Evolutionary conservation across 2,113 vertebrate species (phyloP).

Genomic region (Platanista minor): DNA sequence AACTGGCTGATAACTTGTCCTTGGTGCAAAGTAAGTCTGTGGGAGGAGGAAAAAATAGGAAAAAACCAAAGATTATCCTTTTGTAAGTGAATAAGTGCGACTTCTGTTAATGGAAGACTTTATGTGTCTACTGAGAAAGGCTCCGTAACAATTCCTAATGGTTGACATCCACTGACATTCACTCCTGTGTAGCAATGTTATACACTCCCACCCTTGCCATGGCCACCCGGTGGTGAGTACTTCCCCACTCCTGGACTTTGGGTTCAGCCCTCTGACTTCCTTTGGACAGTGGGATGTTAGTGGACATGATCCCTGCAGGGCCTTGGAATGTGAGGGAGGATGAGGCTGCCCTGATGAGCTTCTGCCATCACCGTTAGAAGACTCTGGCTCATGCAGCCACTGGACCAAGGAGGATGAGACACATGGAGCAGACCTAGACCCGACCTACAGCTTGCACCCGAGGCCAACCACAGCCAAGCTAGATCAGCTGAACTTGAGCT

Average conservation of each 20-base stretch:
- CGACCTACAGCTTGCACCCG: background rate
- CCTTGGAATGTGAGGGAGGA: background rate
- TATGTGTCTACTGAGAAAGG: background rate
- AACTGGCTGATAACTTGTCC: conserved; percentile 89
- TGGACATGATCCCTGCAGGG: background rate
- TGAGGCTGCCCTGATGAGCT: background rate
- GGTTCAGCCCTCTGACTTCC: background rate
- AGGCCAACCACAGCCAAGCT: background rate
- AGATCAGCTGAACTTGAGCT: background rate
- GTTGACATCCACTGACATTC: background rate
- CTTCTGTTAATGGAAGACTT: background rate
- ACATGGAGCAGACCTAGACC: background rate
- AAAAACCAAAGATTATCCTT: background rate
- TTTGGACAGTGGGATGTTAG: background rate
- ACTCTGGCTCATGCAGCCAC: background rate
- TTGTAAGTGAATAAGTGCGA: background rate
- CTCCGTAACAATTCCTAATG: background rate
- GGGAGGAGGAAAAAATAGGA: conserved; percentile 30
- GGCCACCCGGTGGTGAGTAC: background rate
- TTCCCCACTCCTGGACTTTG: background rate
- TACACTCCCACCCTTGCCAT: background rate
- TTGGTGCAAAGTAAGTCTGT: conserved; percentile 85
- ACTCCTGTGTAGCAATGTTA: background rate
- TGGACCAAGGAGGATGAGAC: background rate
- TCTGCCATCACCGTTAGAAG: background rate